Base-by-base conservation (phyloP, 1,140 invertebrate genomes). In the Hestina assimilis region DNA sequence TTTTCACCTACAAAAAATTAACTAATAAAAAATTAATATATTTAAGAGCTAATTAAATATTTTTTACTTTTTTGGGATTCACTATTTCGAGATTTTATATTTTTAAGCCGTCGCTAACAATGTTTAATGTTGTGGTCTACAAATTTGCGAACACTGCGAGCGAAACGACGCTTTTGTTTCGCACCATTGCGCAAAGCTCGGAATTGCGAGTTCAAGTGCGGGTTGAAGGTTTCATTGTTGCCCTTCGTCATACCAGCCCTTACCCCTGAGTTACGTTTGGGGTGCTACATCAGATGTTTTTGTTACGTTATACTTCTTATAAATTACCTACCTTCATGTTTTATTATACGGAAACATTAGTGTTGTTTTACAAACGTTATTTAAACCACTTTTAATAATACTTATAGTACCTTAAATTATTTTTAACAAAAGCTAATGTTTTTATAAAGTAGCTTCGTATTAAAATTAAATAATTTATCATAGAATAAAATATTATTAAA, bases 181-280 rank as follows among this genome's bases (percentile, higher is more conserved):
- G 79, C 70, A 75, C 72, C 74, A 81, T 79, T 78, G 78, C 78
- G 76, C 64, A 74, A 77, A 74, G 69, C 69, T 55, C 63, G 66
- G 61, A 66, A 63, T 59, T 50, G 56, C 58, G 77, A 79, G 82
- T 87, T 87, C 84, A 87, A 87, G 82, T 77, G 75, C 80, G 84
- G 79, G 84, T 80, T 87, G 82, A 87, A 85, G 82, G 84, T 80
- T 81, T 56, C 72, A 68, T 72, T 59, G 68, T 59, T 56, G 59
- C 60, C 65, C 63, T 69, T 59, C 63, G 50, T 29, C 40, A 29
- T 48, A 50, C 54, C 56, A 59, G 56, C 61, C 61, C 61, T 64
- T 64, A 59, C 51, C 60, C 33, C 26, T 52, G 51, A 64, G 61
- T 50, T 51, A 45, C 38, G 48, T 60, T 63, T 59, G 51, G 51